Conservation (phyloP, 2,797 vertebrate species). For the Urocyon cinereoargenteus region DNA sequence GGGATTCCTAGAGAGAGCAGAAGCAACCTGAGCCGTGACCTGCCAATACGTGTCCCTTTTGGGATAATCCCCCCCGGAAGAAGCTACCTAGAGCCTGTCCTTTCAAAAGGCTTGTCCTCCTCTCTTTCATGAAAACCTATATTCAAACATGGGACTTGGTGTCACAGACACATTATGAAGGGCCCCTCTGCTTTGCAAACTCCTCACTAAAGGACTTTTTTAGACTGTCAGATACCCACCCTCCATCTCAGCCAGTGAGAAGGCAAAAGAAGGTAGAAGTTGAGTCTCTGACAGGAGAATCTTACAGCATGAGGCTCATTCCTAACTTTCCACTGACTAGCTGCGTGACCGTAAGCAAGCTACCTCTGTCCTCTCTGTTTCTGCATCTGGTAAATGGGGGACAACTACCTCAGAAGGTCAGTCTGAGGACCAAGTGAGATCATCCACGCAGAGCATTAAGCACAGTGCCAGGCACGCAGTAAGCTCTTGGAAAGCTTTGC, state of each 20-base stretch:
- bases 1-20: background rate
- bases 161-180: background rate
- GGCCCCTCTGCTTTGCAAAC: background rate
- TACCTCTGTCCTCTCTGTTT: background rate
- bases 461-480: background rate
- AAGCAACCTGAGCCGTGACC: background rate
- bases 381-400: background rate
- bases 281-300: background rate
- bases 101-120: constrained; percentile 3
- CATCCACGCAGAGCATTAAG: background rate
- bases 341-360: background rate
- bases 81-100: background rate
- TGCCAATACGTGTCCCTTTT: background rate
- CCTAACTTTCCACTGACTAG: background rate
- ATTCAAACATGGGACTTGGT: background rate
- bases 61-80: background rate
- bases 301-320: background rate
- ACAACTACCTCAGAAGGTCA: background rate
- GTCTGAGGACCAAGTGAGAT: background rate
- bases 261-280: background rate
- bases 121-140: constrained; percentile 18
- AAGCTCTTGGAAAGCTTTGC: background rate
- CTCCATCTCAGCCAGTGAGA: background rate
- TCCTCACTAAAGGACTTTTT: background rate
- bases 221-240: background rate